Evolutionary conservation across 2,113 vertebrate species (phyloP), one percentile per base, ranked within the genome.

Genomic region (Podarcis muralis): DNA sequence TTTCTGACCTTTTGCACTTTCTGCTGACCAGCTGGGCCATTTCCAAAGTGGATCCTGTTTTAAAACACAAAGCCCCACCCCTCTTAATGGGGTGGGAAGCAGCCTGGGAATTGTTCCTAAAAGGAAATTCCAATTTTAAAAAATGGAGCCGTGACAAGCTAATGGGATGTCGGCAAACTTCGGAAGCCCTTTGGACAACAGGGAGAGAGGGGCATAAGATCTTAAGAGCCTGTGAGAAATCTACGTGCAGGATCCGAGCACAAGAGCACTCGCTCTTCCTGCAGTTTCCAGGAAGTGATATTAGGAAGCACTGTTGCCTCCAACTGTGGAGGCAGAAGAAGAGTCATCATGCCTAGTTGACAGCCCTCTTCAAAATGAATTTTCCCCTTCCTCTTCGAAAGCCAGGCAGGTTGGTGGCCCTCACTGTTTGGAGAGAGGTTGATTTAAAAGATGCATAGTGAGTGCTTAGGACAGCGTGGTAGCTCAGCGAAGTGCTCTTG

Each of bases 21-120:
- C 86, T 65, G 16, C 30, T 72, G 23, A 3, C 65, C 92, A 90
- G 71, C 53, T 82, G 84, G 90, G 85, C 68, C 83, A 81, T 79
- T 95, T 78, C 79, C n/a, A 84, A 88, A 88, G 68, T 32, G 30
- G 16, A 57, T 78, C 80, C 76, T 83, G 16, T 83, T 83, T 71
- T 48, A 32, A 87, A 89, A 77, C 72, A 71, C 81, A 16, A 43
- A 5, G 13, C 66, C 37, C 25, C 11, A 53, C 48, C 84, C 89
- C 85, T 87, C 65, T 80, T 68, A 48, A 89, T 85, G 92, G 79
- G 69, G 11, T 62, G 43, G 27, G 27, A 62, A 72, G 85, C 89
- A 69, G 25, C 40, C 4, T 83, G 62, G 37, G 62, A 90, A 88
- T 5, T 0, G 0, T 40, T 88, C 71, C 76, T 81, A 72, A 71